Evolutionary conservation across 2,797 vertebrate species (phyloP), one percentile per base, ranked within the genome.

Genomic region (Rhinichthys osculus): DNA sequence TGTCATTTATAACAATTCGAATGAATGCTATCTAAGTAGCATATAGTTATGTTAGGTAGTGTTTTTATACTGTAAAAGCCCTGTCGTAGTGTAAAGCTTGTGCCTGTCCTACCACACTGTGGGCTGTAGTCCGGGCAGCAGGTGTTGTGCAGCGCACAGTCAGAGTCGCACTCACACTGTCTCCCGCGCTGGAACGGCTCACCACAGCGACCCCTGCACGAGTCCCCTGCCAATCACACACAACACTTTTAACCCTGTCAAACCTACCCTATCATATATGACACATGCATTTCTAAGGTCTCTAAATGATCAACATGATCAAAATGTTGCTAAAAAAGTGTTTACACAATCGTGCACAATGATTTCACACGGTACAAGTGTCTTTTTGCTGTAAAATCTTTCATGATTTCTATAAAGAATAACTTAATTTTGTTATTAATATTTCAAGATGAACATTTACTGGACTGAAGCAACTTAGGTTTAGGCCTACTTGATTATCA

Each of bases 181-280:
- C 91, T 92, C 27, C 97, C 97, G 52, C 97, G 93, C 19, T 89
- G 87, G 57, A 97, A 98, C 7, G 87, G 0, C 88, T 98, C 97
- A 0, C 92, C 94, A 91, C 98, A 99, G 80, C 96, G 96, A 74
- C 97, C 97, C 90, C 85, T 92, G 90, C 98, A 99, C 81, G 97
- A 98, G 79, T 72, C 86, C 38, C 91, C 97, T 98, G 92, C 14
- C 5, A 85, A 81, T 81, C 84, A 91, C 84, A 79, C 57, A 80
- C 8, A 62, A 16, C 59, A 0, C 8, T 8, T 44, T 27, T 59
- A 30, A 38, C 21, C 16, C 5, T 17, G 35, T 7, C 30, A 23
- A 71, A 69, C 23, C n/a, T 6, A 50, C 47, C 47, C 16, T 44
- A n/a, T 33, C 44, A 35, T 8, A 23, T 17, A 9, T n/a, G 19